Evolutionary conservation across 2,888 invertebrate species (phyloP), one percentile per base, ranked within the genome.

Genomic region (Dastarcus helophoroides): DNA sequence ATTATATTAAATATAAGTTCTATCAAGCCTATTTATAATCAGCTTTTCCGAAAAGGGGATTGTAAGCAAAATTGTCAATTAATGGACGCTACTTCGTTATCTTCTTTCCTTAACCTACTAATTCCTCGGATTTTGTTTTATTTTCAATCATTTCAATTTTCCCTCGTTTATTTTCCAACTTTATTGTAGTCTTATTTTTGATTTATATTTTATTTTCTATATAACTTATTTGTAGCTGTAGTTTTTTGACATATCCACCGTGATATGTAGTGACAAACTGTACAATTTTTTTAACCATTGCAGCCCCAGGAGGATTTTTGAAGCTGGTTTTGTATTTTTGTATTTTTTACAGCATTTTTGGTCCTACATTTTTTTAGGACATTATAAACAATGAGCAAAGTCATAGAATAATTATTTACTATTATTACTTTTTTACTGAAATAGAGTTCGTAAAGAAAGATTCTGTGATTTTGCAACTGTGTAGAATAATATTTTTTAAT

Each of bases 241-340:
- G 12, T 39, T 59, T 61, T 62, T 62, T 60, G 61, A 48, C 60
- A 61, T 61, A 60, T 59, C 60, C 58, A 17, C 43, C 42, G 59
- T 53, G 60, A 48, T 61, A 61, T 61, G 60, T 57, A n/a, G 54
- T 53, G 56, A 54, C 53, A 48, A 51, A 54, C 47, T 41, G 45
- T 46, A 46, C n/a, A n/a, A n/a, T 48, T 58, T 59, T 59, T 54
- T 58, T 51, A 54, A 60, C 59, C 57, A 60, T 61, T 61, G 57
- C 60, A 62, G 60, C 60, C 51, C 54, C 55, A 50, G 54, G 51
- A 56, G 53, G 55, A 53, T 56, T 53, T 58, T 53, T 53, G 49
- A 51, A 50, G 49, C 47, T 49, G 51, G 49, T 46, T 45, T 46
- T 47, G 47, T 44, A 48, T 47, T 50, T 53, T 49, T 46, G 42